Conservation (phyloP, 2,888 invertebrate genomes). For the Acanthosepion esculentum region DNA sequence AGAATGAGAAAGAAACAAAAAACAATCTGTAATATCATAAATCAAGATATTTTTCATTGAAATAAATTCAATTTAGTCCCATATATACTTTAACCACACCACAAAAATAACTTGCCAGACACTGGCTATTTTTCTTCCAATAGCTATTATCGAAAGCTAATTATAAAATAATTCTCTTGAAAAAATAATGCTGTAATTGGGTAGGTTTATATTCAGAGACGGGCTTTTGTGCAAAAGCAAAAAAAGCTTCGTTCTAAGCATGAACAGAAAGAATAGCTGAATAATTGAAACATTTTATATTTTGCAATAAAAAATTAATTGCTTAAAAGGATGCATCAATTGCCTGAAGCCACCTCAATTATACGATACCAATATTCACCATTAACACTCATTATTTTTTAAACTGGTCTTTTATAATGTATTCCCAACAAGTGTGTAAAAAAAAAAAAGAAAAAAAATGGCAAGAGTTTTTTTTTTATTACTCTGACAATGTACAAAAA, state of each 20-base stretch:
- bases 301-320: neutral
- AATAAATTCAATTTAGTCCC: too few species aligned
- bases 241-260: neutral
- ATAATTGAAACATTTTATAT: neutral
- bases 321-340: neutral
- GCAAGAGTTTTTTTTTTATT: too few species aligned
- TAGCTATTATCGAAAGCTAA: neutral
- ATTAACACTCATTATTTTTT: neutral
- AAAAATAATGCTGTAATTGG: neutral
- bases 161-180: neutral
- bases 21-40: too few species aligned
- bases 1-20: too few species aligned
- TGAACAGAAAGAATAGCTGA: neutral
- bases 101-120: too few species aligned
- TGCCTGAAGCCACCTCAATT: neutral
- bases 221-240: neutral
- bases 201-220: neutral
- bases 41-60: too few species aligned
- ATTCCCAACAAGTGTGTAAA: neutral
- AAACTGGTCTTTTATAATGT: neutral
- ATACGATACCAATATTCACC: neutral
- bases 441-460: too few species aligned
- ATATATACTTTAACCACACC: too few species aligned
- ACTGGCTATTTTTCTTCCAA: too few species aligned
- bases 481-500: too few species aligned